Conservation (phyloP, 2,888 invertebrate genomes). For the Calephelis perditalis region DNA sequence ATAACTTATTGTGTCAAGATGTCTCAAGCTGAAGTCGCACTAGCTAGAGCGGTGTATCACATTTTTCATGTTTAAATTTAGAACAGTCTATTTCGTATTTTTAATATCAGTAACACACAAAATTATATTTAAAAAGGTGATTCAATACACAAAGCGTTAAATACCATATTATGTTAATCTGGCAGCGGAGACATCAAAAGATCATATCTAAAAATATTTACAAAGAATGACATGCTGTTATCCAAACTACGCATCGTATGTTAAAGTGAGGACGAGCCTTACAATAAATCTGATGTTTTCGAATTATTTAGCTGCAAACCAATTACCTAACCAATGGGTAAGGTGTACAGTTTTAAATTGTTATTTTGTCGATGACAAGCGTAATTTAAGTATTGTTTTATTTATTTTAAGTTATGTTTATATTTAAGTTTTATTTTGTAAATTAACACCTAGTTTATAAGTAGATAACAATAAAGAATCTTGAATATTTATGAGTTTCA, state of each 20-base stretch:
- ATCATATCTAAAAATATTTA: no score
- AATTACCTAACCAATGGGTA: constrained; percentile 30
- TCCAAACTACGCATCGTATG: no score
- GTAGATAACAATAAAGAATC: constrained; percentile 54
- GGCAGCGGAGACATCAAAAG: no score
- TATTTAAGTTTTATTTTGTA: constrained; percentile 69
- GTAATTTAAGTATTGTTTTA: constrained; percentile 70
- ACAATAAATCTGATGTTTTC: neutral
- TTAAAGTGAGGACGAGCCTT: neutral
- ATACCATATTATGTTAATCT: no score
- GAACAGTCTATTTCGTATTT: neutral
- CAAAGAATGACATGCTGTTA: no score
- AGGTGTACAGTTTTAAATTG: constrained; percentile 45
- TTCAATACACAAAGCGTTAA: no score
- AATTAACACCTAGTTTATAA: constrained; percentile 70
- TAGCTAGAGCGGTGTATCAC: neutral
- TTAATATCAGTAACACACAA: no score
- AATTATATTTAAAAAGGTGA: no score
- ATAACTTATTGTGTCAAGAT: neutral
- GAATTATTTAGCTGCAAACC: constrained; percentile 39
- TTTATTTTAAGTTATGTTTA: constrained; percentile 59
- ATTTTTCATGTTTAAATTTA: neutral
- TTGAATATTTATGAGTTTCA: constrained; percentile 30
- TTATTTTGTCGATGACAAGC: constrained; percentile 58
- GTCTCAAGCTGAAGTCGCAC: neutral